A percentile compares a stretch with the other conserved stretches of the same genome.
phyloP scores from a whole-genome alignment of 2,113 vertebrate species.

The Gambusia affinis region DNA sequence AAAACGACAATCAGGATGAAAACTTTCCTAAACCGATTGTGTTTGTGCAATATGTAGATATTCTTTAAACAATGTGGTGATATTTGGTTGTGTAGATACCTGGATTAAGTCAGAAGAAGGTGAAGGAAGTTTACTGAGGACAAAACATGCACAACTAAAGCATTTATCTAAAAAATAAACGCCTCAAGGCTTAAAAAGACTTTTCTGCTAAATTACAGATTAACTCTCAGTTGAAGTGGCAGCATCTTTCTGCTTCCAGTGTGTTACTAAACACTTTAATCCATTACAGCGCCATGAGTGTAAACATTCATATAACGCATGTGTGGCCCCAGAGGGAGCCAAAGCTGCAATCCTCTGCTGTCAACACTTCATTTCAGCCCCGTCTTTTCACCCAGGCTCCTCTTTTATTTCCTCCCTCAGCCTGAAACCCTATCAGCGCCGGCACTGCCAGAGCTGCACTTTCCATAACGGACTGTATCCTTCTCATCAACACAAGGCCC shows the following conservation, averaged over 20 bases:
- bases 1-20: too few species aligned
- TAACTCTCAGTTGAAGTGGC: not conserved
- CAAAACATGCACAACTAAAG: not conserved
- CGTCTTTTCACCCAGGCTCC: constrained; percentile 8
- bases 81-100: too few species aligned
- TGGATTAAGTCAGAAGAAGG: not conserved
- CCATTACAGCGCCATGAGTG: constrained; percentile 25
- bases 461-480: constrained; percentile 60
- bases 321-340: constrained; percentile 45
- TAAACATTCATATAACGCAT: constrained; percentile 26
- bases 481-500: constrained; percentile 59
- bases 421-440: constrained; percentile 34
- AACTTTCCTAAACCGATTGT: too few species aligned
- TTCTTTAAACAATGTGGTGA: too few species aligned
- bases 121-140: not conserved
- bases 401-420: constrained; percentile 39
- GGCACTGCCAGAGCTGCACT: constrained; percentile 55
- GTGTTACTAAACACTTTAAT: constrained; percentile 28
- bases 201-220: constrained; percentile 8
- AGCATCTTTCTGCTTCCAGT: constrained; percentile 15
- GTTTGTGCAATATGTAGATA: too few species aligned
- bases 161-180: not conserved
- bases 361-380: constrained; percentile 34
- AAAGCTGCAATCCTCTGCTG: constrained; percentile 36
- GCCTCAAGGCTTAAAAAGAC: not conserved